Conservation (phyloP, 2,888 invertebrate genomes). For the Uropetala carovei region DNA sequence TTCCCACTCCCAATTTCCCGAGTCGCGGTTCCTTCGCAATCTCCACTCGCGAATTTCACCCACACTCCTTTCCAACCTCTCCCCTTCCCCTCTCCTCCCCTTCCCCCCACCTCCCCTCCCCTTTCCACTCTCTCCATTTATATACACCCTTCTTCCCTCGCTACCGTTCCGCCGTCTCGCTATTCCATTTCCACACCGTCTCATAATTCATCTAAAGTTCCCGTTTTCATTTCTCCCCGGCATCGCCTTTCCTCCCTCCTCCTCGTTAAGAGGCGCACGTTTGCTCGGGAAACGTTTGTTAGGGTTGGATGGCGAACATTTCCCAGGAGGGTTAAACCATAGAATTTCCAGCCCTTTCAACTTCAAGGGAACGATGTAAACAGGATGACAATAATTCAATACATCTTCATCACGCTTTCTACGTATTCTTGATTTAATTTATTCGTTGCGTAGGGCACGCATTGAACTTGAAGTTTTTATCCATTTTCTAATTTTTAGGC, state of each 20-base stretch:
- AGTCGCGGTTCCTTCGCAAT: too few species aligned
- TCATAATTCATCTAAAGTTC: constrained; percentile 42
- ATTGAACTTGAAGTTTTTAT: too few species aligned
- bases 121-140: background rate
- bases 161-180: background rate
- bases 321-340: constrained; percentile 7
- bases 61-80: too few species aligned
- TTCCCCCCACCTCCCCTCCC: too few species aligned
- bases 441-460: too few species aligned
- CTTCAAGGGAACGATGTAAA: constrained; percentile 44
- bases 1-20: too few species aligned
- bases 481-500: too few species aligned
- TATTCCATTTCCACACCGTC: constrained; percentile 32
- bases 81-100: background rate
- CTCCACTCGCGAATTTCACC: too few species aligned
- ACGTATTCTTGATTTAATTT: too few species aligned
- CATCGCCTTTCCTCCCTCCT: background rate
- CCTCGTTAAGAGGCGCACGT: constrained; percentile 36
- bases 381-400: constrained; percentile 42
- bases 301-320: background rate
- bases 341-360: constrained; percentile 56
- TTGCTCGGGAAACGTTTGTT: background rate
- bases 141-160: background rate
- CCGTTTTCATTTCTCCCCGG: background rate
- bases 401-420: constrained; percentile 8